Evolutionary conservation across 2,797 vertebrate genomes (phyloP).

Genomic region (Acanthis flammea): DNA sequence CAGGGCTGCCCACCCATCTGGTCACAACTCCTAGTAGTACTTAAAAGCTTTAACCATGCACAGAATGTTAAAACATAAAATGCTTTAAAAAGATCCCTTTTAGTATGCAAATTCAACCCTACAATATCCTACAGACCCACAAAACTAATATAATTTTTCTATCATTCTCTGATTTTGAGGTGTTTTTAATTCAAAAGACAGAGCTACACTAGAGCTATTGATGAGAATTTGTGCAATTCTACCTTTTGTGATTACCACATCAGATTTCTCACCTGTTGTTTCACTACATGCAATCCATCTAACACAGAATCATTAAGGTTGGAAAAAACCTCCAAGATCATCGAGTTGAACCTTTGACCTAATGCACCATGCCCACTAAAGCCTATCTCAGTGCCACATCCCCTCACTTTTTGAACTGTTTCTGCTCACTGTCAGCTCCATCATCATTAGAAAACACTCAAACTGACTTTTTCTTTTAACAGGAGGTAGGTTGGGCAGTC

Average conservation of each 20-base stretch:
- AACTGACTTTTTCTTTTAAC: neutral
- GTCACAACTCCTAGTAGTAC: conserved; percentile 21
- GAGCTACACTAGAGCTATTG: neutral
- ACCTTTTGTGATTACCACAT: neutral
- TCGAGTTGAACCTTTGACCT: neutral
- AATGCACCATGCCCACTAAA: neutral
- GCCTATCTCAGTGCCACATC: neutral
- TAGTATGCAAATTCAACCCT: neutral
- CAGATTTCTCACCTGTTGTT: neutral
- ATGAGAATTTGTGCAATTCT: neutral
- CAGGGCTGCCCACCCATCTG: conserved; percentile 17
- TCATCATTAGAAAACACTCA: neutral
- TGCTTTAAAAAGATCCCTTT: neutral
- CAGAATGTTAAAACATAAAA: neutral
- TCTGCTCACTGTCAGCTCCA: neutral
- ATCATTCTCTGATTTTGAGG: neutral
- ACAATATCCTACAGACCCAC: neutral
- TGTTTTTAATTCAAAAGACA: neutral
- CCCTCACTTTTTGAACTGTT: neutral
- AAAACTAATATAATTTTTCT: neutral
- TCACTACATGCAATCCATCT: neutral
- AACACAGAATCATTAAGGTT: neutral
- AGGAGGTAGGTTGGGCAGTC: neutral
- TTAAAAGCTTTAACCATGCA: neutral
- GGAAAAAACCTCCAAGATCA: neutral